Percentiles rank a stretch among this genome's conserved stretches.
These are phyloP conservation scores for Catostomus latipinnis DNA, from an alignment of 2,797 vertebrate genomes.

Conservation along the genomic window DNA sequence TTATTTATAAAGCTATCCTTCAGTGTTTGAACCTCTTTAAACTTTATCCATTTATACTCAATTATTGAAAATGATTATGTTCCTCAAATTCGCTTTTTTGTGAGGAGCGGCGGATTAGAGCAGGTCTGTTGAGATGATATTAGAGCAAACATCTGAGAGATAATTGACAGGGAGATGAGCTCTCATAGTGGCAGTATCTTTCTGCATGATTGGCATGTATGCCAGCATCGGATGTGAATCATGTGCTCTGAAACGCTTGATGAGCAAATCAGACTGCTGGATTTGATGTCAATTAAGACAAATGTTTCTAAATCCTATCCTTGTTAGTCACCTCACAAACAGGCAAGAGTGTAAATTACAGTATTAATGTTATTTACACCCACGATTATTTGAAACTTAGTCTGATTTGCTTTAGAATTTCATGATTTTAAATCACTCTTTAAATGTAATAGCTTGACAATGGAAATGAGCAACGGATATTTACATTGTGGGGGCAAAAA, in stretches of 20 bases:
- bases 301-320: conserved; percentile 59
- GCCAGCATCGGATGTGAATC: conserved; percentile 57
- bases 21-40: not conserved
- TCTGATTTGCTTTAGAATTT: not conserved
- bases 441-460: not conserved
- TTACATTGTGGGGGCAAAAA: too few relatives aligned
- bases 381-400: not conserved
- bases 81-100: conserved; percentile 61
- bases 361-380: conserved; percentile 13
- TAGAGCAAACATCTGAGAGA: conserved; percentile 79
- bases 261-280: conserved; percentile 77
- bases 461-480: not conserved
- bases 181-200: conserved; percentile 67
- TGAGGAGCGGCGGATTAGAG: conserved; percentile 67
- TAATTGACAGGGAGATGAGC: conserved; percentile 77
- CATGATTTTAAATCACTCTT: not conserved
- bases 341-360: conserved; percentile 58
- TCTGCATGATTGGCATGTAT: conserved; percentile 77
- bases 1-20: not conserved
- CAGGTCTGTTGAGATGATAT: conserved; percentile 74
- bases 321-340: conserved; percentile 61
- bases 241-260: conserved; percentile 61
- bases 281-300: conserved; percentile 81
- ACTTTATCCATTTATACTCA: conserved; percentile 6
- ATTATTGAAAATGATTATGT: conserved; percentile 54